Conservation (phyloP, 2,888 invertebrate genomes). For the Aelia acuminata region DNA sequence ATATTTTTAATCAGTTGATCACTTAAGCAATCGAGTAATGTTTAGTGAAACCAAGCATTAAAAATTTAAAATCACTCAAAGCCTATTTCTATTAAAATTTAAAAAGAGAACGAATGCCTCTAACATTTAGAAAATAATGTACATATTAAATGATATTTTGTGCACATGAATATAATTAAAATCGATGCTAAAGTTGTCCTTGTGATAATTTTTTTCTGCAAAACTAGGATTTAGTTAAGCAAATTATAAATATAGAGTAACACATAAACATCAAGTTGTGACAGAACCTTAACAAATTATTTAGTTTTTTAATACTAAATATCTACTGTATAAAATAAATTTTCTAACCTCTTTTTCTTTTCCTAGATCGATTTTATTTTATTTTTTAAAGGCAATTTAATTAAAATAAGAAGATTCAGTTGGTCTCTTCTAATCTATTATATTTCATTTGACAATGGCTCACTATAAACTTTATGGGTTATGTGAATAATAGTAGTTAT, state of each 20-base stretch:
- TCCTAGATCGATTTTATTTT: too few relatives aligned
- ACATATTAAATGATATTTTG: not conserved
- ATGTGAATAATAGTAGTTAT: not conserved
- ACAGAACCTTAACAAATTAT: not conserved
- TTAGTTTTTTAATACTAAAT: not conserved
- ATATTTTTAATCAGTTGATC: not conserved
- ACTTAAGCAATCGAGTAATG: not conserved
- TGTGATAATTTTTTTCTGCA: not conserved
- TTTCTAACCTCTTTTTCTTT: too few relatives aligned
- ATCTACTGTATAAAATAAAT: not conserved
- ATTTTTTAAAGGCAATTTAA: not conserved
- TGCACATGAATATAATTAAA: not conserved
- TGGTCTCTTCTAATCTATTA: not conserved
- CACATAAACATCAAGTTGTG: not conserved
- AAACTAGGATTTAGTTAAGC: not conserved
- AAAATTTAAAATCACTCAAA: not conserved
- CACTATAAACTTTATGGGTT: not conserved
- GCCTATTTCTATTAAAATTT: constrained; percentile 22
- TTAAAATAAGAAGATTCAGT: not conserved
- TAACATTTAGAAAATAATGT: constrained; percentile 25
- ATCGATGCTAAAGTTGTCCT: not conserved
- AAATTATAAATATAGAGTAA: not conserved
- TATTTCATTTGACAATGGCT: not conserved
- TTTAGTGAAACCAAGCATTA: not conserved
- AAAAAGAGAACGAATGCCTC: constrained; percentile 7